Evolutionary conservation across 2,113 vertebrate species (phyloP).

Genomic region (Bambusicola thoracicus): DNA sequence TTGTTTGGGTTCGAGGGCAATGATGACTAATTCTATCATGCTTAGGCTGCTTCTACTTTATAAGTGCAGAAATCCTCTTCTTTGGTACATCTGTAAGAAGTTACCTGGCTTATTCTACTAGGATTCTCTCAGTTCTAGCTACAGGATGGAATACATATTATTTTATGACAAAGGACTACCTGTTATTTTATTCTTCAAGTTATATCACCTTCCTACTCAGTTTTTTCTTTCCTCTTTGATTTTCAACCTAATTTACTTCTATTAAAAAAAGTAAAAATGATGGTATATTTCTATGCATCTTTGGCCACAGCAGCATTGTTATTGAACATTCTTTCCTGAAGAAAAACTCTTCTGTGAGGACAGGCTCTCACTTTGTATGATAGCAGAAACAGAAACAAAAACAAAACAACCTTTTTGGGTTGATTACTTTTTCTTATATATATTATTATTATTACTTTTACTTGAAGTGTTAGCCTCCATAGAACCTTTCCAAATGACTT

Average conservation of each 20-base stretch:
- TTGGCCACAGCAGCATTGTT: not conserved
- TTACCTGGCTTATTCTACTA: not conserved
- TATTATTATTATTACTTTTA: constrained; percentile 3
- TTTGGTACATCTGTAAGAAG: not conserved
- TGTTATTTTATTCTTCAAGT: not conserved
- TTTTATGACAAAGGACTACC: not conserved
- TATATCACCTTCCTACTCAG: not conserved
- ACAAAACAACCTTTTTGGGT: not conserved
- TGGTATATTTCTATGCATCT: not conserved
- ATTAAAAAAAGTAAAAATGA: not conserved
- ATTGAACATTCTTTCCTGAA: not conserved
- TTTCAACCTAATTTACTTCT: not conserved
- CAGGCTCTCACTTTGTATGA: not conserved
- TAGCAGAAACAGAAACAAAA: not conserved
- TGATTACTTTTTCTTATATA: constrained; percentile 40
- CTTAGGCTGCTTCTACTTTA: not conserved
- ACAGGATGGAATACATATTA: not conserved
- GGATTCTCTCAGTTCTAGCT: not conserved
- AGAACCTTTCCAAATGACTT: constrained; percentile 31
- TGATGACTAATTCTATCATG: not conserved
- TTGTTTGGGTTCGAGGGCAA: not conserved
- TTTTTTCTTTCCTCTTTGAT: not conserved
- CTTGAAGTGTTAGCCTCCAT: constrained; percentile 29
- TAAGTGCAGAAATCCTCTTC: not conserved
- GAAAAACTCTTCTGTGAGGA: not conserved